phyloP scores from a whole-genome alignment of 2,113 vertebrate species.

The Pelmatolapia mariae region DNA sequence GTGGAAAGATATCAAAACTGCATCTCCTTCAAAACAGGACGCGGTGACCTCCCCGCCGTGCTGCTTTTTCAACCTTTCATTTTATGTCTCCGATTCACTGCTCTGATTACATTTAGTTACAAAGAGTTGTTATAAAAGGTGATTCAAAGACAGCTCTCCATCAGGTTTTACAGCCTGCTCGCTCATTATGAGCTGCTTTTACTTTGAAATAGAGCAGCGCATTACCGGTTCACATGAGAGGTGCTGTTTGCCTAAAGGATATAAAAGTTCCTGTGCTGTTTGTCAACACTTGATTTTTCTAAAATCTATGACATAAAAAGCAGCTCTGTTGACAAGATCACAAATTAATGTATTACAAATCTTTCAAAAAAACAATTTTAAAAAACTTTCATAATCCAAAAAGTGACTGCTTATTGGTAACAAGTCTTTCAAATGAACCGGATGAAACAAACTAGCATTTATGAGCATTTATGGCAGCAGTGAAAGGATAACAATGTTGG shows the following conservation, averaged over 20 bases:
- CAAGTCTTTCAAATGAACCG: neutral
- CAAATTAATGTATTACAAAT: neutral
- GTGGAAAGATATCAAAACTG: slow-evolving; percentile 20
- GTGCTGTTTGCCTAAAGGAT: neutral
- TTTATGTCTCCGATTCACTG: neutral
- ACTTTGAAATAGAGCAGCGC: neutral
- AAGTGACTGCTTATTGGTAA: neutral
- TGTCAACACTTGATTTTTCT: neutral
- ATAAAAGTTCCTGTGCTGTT: neutral
- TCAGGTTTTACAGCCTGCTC: neutral
- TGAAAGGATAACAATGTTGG: neutral
- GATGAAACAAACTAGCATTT: neutral
- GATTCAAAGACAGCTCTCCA: neutral
- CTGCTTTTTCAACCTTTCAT: neutral
- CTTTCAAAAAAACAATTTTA: neutral
- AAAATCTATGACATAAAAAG: neutral
- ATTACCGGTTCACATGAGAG: neutral
- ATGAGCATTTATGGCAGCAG: neutral
- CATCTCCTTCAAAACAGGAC: slow-evolving; percentile 21
- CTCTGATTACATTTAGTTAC: slow-evolving; percentile 29
- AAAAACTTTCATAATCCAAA: neutral
- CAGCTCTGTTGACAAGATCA: neutral
- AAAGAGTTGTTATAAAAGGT: slow-evolving; percentile 6
- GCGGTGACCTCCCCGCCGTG: neutral
- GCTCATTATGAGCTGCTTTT: neutral